Base-by-base conservation (phyloP, 2,113 vertebrate species). In the Eidolon helvum region DNA sequence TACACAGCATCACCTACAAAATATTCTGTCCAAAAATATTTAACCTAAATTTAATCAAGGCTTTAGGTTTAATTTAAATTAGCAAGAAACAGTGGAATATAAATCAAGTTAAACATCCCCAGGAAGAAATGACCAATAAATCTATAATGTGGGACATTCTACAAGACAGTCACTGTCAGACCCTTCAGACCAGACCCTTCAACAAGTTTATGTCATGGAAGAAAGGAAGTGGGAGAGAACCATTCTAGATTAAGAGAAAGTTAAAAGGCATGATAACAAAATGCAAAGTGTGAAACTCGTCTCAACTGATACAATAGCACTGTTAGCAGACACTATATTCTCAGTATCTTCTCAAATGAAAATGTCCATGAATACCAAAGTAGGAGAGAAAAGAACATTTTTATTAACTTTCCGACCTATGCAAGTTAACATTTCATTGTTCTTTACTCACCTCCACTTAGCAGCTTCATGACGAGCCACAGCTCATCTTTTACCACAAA, bases 401-500 rank as follows among this genome's bases (percentile, higher is more conserved):
- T 26, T 48, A 40, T 28, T 66, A 43, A 40, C 50, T n/a, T 83
- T 68, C 55, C 59, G 50, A 61, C 45, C 7, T n/a, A 57, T 22
- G 6, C 33, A 85, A 57, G 8, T 22, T 35, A 38, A 55, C 22
- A 38, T 57, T 66, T 85, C 38, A 35, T 5, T n/a, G 26, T 7
- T 24, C 10, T 84, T 38, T 86, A 99, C 99, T 99, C 98, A 99
- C 99, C 99, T 97, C 99, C 99, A 94, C 99, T 99, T 85, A 99
- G 99, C 95, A 99, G 98, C 98, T 99, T 99, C 99, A 99, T 99
- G 97, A 99, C 99, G 79, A 99, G 98, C 99, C 99, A 99, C 89
- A 99, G 99, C 93, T 99, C 99, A 97, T 99, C 99, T 98, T 99
- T 99, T 96, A 99, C 99, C 98, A 99, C 99, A 40, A 99, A 99